These are phyloP conservation scores for Andrena trimmerana DNA, from an alignment of 2,888 invertebrate species.

Conservation along the genomic window DNA sequence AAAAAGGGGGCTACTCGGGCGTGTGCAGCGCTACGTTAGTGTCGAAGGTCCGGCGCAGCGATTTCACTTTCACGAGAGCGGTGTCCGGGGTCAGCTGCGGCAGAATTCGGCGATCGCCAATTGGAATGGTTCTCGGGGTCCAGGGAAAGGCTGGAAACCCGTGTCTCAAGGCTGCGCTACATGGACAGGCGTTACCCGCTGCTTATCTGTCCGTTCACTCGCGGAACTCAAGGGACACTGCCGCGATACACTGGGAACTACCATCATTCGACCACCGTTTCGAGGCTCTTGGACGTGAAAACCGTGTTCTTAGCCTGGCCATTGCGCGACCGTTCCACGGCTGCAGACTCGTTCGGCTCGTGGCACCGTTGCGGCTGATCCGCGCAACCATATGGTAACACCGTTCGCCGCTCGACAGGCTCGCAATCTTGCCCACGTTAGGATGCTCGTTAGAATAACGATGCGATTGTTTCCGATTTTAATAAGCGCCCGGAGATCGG, in stretches of 20 bases:
- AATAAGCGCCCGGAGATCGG: constrained; percentile 13
- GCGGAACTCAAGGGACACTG: constrained; percentile 44
- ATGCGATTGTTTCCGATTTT: constrained; percentile 28
- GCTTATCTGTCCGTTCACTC: constrained; percentile 60
- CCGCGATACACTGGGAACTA: constrained; percentile 6
- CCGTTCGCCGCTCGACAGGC: background rate
- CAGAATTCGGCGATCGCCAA: constrained; percentile 64
- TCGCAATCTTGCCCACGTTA: background rate
- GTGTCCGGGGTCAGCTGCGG: constrained; percentile 49
- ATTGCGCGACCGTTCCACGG: background rate
- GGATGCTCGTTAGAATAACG: constrained; percentile 22
- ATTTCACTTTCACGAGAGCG: constrained; percentile 61
- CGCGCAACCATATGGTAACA: constrained; percentile 34
- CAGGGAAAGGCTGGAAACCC: constrained; percentile 63
- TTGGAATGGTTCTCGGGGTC: constrained; percentile 53
- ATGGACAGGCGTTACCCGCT: constrained; percentile 61
- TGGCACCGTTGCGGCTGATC: background rate
- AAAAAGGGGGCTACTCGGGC: constrained; percentile 12
- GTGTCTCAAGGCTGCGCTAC: constrained; percentile 64
- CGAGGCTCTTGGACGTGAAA: too few species aligned
- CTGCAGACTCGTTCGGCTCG: background rate
- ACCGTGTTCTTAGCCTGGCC: too few species aligned
- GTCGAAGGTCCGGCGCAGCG: constrained; percentile 38
- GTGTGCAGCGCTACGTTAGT: constrained; percentile 12
- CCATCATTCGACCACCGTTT: background rate